Base-by-base conservation (phyloP, 2,888 invertebrate species). In the Scaptomyza polygonia region DNA sequence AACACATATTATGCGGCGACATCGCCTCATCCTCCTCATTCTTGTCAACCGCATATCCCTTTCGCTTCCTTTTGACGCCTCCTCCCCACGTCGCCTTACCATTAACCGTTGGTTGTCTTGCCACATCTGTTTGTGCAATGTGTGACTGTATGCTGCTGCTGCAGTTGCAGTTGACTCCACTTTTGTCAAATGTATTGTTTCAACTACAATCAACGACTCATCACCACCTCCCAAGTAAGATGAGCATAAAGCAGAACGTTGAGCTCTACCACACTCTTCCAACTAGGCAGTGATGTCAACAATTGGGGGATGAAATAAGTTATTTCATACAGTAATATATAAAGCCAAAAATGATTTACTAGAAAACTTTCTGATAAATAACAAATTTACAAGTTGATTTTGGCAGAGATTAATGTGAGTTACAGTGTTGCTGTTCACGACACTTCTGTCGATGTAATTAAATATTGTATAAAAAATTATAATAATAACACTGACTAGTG, bases 101-200 rank as follows among this genome's bases (percentile, higher is more conserved):
- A 21, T 4, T 4, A 21, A 4, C n/a, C 44, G 16, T 54, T 39
- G 14, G n/a, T 25, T 25, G 5, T 14, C 34, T 44, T 39, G 40
- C 62, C 52, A 18, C 49, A 57, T 76, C 61, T 72, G 81, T 39
- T 81, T 85, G 75, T 85, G 80, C 79, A 85, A 72, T 81, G 85
- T 84, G 85, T 81, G 72, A 67, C 68, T 84, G n/a, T n/a, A n/a
- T n/a, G 82, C 67, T 78, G 80, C 34, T 36, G 16, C 69, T 78
- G 80, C 82, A 77, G 79, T 78, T 79, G 82, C 88, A 87, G 83
- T 87, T 85, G 88, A 85, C 84, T 85, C 86, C 83, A 85, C 75
- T 87, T 85, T 87, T 87, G 86, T 85, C 79, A 86, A 87, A 73
- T 83, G 86, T 87, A 85, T 85, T 85, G 84, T 84, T 87, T 76